These are phyloP conservation scores for Nymphalis io DNA, from an alignment of 1,140 invertebrate genomes.

Conservation along the genomic window DNA sequence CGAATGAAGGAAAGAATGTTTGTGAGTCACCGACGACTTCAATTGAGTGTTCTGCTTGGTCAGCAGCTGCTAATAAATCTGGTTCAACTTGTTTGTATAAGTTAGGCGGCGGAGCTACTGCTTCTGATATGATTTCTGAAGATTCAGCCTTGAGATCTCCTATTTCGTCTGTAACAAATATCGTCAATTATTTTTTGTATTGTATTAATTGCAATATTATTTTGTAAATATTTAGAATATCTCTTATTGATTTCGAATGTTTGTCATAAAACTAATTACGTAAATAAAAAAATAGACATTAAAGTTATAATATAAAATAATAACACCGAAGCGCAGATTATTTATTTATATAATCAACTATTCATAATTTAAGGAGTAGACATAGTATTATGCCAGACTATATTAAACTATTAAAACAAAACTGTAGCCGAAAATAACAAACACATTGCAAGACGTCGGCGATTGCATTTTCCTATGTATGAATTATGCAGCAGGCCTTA, in stretches of 20 bases:
- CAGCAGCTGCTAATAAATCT: constrained; percentile 49
- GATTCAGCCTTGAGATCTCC: constrained; percentile 69
- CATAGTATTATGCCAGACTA: not conserved
- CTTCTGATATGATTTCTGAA: constrained; percentile 73
- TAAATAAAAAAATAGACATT: too few species aligned
- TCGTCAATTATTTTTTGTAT: too few species aligned
- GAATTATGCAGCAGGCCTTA: constrained; percentile 36
- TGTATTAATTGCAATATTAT: too few species aligned
- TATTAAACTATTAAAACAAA: not conserved
- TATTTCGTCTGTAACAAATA: constrained; percentile 66
- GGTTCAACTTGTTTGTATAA: constrained; percentile 40
- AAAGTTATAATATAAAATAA: too few species aligned
- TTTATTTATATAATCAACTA: too few species aligned
- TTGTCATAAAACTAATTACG: too few species aligned
- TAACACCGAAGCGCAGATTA: too few species aligned
- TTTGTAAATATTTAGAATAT: too few species aligned
- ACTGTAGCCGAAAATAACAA: not conserved
- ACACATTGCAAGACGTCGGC: constrained; percentile 1
- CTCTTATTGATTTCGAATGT: too few species aligned
- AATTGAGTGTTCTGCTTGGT: constrained; percentile 68
- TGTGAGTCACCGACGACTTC: constrained; percentile 74
- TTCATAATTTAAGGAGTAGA: too few species aligned
- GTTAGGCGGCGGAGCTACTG: constrained; percentile 57
- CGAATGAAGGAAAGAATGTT: constrained; percentile 77
- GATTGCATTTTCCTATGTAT: constrained; percentile 36